Percentiles rank a stretch among this genome's conserved stretches.
phyloP scores from a whole-genome alignment of 2,113 vertebrate species.

The Passer domesticus region DNA sequence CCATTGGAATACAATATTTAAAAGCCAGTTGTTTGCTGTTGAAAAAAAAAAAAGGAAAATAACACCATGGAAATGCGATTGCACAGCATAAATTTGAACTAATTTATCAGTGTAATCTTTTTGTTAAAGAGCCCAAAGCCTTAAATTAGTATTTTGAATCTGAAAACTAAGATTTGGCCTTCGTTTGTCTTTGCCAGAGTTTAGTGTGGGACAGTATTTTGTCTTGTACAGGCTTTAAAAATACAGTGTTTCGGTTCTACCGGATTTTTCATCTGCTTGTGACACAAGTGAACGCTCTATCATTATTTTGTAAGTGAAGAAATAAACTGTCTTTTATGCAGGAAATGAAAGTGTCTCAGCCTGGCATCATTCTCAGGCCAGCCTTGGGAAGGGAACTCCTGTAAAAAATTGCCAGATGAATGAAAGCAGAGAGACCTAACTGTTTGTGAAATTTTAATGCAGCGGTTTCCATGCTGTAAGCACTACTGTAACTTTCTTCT shows the following conservation, averaged over 20 bases:
- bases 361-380: background rate
- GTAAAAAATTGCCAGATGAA: background rate
- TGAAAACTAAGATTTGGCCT: background rate
- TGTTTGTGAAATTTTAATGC: background rate
- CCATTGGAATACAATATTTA: background rate
- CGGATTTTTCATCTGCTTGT: constrained; percentile 32
- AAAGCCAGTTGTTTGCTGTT: background rate
- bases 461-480: background rate
- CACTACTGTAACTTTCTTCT: background rate
- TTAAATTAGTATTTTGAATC: constrained; percentile 32
- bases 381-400: background rate
- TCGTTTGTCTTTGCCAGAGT: background rate
- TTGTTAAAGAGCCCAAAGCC: background rate
- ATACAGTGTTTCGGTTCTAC: background rate
- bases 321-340: constrained; percentile 64
- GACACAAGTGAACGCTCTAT: background rate
- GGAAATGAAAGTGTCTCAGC: background rate
- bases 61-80: background rate
- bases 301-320: constrained; percentile 66
- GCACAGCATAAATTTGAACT: background rate
- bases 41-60: background rate
- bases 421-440: background rate
- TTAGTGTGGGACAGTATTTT: constrained; percentile 32
- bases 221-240: constrained; percentile 34
- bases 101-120: background rate